Conservation (phyloP, 2,797 vertebrate genomes). For the Schizothorax lantsangensis region DNA sequence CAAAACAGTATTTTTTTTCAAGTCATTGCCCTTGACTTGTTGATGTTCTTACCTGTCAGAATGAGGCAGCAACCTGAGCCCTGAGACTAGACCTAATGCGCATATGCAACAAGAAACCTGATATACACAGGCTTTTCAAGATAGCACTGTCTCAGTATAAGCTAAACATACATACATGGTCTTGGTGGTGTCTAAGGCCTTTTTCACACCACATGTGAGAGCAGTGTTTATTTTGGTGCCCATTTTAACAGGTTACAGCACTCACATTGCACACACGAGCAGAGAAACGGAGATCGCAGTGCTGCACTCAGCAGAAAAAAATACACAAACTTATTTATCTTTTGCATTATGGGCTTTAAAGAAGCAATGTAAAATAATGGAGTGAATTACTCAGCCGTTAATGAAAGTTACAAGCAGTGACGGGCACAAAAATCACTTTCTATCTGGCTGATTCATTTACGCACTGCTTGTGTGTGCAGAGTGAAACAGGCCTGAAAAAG, state of each 20-base stretch:
- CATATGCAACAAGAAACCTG: neutral
- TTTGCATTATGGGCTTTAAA: neutral
- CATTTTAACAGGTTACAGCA: neutral
- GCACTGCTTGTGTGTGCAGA: neutral
- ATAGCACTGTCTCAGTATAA: neutral
- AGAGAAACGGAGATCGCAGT: neutral
- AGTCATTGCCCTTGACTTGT: conserved; percentile 21
- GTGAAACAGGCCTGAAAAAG: neutral
- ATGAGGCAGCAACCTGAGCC: conserved; percentile 8
- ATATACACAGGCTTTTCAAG: neutral
- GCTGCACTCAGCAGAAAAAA: neutral
- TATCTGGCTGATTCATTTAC: neutral
- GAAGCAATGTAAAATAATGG: neutral
- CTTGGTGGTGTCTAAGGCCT: neutral
- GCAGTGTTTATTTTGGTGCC: conserved; percentile 3
- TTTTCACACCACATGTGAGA: neutral
- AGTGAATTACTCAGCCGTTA: neutral
- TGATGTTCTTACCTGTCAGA: conserved; percentile 21
- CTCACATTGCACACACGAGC: neutral
- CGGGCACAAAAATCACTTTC: neutral
- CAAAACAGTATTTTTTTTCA: conserved; percentile 22
- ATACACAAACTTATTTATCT: neutral
- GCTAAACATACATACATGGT: neutral
- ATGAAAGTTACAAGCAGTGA: neutral
- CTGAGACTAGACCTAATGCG: neutral